phyloP scores from a whole-genome alignment of 2,797 vertebrate species.

The Trachops cirrhosus region DNA sequence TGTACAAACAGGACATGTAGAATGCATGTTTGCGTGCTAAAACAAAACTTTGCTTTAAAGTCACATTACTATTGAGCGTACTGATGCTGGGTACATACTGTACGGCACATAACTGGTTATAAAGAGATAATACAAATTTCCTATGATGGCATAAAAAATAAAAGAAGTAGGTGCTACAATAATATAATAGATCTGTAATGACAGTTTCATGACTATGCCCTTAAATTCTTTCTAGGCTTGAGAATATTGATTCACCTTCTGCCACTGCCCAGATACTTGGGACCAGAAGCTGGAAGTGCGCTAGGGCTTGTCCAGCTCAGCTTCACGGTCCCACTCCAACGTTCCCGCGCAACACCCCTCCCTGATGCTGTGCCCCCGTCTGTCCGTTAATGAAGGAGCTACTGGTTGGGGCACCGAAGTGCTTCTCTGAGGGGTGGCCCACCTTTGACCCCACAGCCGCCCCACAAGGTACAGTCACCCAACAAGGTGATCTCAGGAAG shows the following conservation, averaged over 20 bases:
- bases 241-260: not conserved
- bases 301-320: not conserved
- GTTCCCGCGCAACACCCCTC: no score
- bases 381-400: not conserved
- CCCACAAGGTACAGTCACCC: not conserved
- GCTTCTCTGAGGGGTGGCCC: not conserved
- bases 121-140: not conserved
- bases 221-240: not conserved
- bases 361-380: not conserved
- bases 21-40: not conserved
- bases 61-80: not conserved
- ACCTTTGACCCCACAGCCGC: not conserved
- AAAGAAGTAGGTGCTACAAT: not conserved
- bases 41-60: not conserved
- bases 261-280: not conserved
- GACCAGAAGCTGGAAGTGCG: not conserved
- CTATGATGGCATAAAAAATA: not conserved
- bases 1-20: not conserved
- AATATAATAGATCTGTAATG: not conserved
- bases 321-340: not conserved
- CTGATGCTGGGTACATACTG: not conserved
- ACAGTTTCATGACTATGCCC: not conserved
- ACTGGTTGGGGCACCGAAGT: accelerated
- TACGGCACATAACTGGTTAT: not conserved
- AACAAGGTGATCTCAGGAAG: not conserved